A percentile compares a stretch with the other conserved stretches of the same genome.
phyloP scores from a whole-genome alignment of 92 coral and sea anemone species.

The Chrysogorgia sp. region DNA sequence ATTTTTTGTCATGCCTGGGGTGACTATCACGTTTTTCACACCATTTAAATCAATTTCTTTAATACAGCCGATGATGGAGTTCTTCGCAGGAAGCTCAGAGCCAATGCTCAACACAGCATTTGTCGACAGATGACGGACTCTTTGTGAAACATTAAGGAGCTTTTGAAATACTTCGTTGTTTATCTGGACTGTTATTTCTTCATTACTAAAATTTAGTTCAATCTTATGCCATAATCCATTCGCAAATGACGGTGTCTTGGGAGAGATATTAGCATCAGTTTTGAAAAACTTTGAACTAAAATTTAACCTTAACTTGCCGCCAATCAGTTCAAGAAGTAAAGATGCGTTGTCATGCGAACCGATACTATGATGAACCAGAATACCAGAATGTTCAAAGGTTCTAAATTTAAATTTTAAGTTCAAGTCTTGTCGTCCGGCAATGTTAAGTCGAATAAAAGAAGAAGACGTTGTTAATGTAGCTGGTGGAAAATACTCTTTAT shows the following conservation, averaged over 20 bases:
- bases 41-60: slow-evolving; percentile 71
- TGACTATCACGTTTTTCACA: slow-evolving; percentile 37
- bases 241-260: slow-evolving; percentile 29
- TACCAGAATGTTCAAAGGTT: slow-evolving; percentile 75
- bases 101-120: slow-evolving; percentile 64
- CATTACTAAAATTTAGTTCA: slow-evolving; percentile 58
- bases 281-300: not conserved
- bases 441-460: slow-evolving; percentile 61
- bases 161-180: slow-evolving; percentile 52
- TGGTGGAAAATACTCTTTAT: slow-evolving; percentile 51
- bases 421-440: not conserved
- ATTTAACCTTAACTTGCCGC: slow-evolving; percentile 63
- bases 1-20: slow-evolving; percentile 42
- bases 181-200: slow-evolving; percentile 53
- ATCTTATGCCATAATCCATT: slow-evolving; percentile 88
- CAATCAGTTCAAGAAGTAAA: slow-evolving; percentile 56
- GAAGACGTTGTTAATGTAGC: slow-evolving; percentile 66
- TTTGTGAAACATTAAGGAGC: slow-evolving; percentile 13
- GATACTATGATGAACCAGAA: slow-evolving; percentile 62
- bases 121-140: slow-evolving; percentile 38
- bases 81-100: slow-evolving; percentile 24
- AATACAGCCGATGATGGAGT: slow-evolving; percentile 81
- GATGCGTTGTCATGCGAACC: slow-evolving; percentile 48
- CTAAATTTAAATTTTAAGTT: slow-evolving; percentile 78
- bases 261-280: not conserved